Base-by-base conservation (phyloP, 2,113 vertebrate genomes). In the Pedetes capensis region DNA sequence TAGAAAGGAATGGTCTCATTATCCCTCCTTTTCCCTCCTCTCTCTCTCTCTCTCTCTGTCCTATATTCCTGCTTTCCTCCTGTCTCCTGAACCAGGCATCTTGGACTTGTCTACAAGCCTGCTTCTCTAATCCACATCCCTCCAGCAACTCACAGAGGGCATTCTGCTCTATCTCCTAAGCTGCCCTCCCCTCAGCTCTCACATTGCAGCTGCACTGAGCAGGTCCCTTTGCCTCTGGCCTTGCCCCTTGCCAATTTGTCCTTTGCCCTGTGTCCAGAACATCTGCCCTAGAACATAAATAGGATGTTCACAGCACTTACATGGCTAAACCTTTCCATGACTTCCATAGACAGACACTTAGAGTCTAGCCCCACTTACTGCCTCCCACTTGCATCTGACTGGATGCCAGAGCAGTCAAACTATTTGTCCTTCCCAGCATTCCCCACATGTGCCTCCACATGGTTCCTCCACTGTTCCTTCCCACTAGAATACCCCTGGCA, bases 1-100 rank as follows among this genome's bases (percentile, higher is more conserved):
- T 27, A 27, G 37, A 71, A 42, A 14, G 8, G 47, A 44, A 34
- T 0, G 39, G 23, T 6, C 10, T 66, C 16, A 25, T 51, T 29
- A 10, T 7, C 13, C 8, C 5, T 51, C 37, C 42, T 49, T 22
- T 29, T 1, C 5, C 72, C 12, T 4, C 7, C 23, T 1, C 5
- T 66, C 12, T 4, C 7, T 14, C 2, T 23, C 47, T 23, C 57
- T 27, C 10, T 51, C 72, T 42, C 44, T 55, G 6, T 14, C 49
- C 47, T 18, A 0, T 39, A 53, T 27, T 20, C 61, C 53, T 3
- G 6, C 53, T 72, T 17, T 22, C 32, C 37, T n/a, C 39, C 2
- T 5, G 0, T 49, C 57, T 51, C 66, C 23, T 5, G 23, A 74
- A 47, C 22, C 17, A 34, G 49, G 55, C 32, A 47, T n/a, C 39